These are phyloP conservation scores for Tragelaphus strepsiceros DNA, from an alignment of 2,113 vertebrate species.

Conservation along the genomic window DNA sequence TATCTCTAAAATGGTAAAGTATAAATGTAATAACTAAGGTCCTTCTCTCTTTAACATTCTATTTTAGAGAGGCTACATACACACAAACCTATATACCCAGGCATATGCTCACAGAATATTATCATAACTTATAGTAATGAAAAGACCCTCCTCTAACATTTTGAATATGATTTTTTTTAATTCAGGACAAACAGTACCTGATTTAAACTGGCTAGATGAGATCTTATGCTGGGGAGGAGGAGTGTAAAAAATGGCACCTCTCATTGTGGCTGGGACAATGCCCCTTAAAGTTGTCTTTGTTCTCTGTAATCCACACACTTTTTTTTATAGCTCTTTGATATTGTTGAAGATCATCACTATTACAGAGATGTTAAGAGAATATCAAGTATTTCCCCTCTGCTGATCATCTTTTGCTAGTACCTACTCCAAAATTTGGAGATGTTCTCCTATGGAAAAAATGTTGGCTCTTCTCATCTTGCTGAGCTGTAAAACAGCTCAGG, in stretches of 20 bases:
- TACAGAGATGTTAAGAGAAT: not conserved
- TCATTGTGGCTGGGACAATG: not conserved
- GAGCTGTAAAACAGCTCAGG: slow-evolving; percentile 58
- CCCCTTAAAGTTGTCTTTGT: not conserved
- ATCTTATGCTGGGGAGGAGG: not conserved
- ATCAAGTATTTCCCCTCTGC: slow-evolving; percentile 16
- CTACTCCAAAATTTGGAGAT: slow-evolving; percentile 54
- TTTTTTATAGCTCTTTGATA: not conserved
- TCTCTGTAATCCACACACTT: not conserved
- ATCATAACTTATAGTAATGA: not conserved
- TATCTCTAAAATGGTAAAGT: not conserved
- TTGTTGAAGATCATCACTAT: not conserved
- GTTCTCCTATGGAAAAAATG: slow-evolving; percentile 69
- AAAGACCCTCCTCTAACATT: not conserved
- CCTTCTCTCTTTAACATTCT: not conserved
- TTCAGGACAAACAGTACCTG: not conserved
- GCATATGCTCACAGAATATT: not conserved
- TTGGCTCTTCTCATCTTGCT: slow-evolving; percentile 31
- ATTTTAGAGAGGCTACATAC: not conserved
- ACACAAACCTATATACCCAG: not conserved
- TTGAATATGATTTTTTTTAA: not conserved
- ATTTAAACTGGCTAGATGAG: not conserved
- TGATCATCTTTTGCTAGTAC: slow-evolving; percentile 40
- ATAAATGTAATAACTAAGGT: not conserved
- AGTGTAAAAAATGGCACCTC: not conserved